These are phyloP conservation scores for Serinus canaria DNA, from an alignment of 2,113 vertebrate genomes.

Conservation along the genomic window DNA sequence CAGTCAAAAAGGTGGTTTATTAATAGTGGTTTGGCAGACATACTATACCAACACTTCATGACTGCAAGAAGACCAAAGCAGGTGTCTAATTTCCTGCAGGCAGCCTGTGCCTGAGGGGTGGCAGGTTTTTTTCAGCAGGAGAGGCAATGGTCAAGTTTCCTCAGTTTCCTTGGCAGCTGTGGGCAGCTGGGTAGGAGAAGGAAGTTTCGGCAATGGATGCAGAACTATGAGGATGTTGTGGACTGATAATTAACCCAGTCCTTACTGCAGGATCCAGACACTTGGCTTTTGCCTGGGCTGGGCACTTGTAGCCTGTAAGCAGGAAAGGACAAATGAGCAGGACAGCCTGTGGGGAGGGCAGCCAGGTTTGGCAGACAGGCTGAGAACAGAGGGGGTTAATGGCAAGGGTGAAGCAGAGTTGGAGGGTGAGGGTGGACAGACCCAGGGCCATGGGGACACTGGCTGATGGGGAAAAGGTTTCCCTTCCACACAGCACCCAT, in stretches of 20 bases:
- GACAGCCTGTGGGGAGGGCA: neutral
- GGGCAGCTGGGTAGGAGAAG: neutral
- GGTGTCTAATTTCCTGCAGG: slow-evolving; percentile 9
- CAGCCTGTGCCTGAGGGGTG: neutral
- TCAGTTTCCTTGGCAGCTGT: neutral
- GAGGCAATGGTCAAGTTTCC: neutral
- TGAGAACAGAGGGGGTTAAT: neutral
- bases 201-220: neutral
- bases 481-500: neutral
- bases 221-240: neutral
- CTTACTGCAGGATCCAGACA: neutral
- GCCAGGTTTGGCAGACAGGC: neutral
- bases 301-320: neutral
- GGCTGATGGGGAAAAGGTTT: neutral
- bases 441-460: neutral
- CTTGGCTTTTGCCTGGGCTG: neutral
- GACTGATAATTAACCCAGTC: neutral
- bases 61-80: neutral
- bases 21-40: slow-evolving; percentile 58
- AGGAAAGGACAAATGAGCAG: neutral
- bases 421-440: neutral
- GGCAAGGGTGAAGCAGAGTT: rapidly evolving
- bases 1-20: slow-evolving; percentile 36
- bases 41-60: neutral
- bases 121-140: neutral